Base-by-base conservation (phyloP, 2,797 vertebrate genomes). In the Prunella strophiata region DNA sequence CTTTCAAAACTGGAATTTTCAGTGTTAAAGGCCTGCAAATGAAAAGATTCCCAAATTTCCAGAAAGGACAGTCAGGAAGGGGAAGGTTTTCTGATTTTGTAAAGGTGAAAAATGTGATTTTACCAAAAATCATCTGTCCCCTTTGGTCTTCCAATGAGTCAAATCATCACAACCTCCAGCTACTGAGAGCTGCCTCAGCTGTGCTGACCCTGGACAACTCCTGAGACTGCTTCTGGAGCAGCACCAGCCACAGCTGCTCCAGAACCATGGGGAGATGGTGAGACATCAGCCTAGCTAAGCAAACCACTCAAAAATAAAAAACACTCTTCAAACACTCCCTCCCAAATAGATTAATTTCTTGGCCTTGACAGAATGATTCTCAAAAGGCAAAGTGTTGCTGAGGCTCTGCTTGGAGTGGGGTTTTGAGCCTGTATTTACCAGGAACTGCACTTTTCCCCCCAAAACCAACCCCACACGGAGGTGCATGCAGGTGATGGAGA, bases 181-280 rank as follows among this genome's bases (percentile, higher is more conserved):
- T 67, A 1, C 55, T 45, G 72, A 63, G 75, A 62, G 34, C 57
- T 48, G 59, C 8, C 30, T 34, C 1, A 0, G 8, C 20, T 16
- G 8, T 72, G 54, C 66, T 34, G 29, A 27, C 17, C 27, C 19
- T 3, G 25, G 26, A 25, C 40, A 42, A 9, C 20, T 51, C 30
- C 45, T 7, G 42, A 43, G 52, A 5, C 5, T 47, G 34, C n/a
- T 5, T 78, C 71, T 87, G 67, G 67, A 63, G 8, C 21, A 43
- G 38, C n/a, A 48, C 7, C 55, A 72, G n/a, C 57, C 5, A 2
- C 14, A 57, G 43, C 54, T 38, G 40, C 71, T 23, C 82, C 48
- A 21, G 61, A 91, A 58, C 2, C 34, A 26, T 0, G 0, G 15
- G 14, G 8, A 42, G 13, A 38, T 29, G 34, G 23, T 15, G 25